phyloP scores from a whole-genome alignment of 2,888 invertebrate species.

The Pasiphila rectangulata region DNA sequence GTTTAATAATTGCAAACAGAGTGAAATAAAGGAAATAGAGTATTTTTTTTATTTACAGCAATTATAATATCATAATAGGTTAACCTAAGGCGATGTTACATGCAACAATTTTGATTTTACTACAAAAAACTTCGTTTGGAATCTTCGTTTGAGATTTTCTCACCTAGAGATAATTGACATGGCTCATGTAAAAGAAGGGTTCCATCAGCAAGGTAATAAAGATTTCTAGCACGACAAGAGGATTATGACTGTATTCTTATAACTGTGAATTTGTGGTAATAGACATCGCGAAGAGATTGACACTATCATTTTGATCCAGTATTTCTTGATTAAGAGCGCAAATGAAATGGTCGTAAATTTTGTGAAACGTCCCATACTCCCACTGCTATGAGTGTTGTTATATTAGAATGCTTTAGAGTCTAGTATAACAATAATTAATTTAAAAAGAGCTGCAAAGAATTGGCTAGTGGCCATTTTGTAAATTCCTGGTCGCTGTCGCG shows the following conservation, averaged over 20 bases:
- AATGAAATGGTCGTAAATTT: slow-evolving; percentile 74
- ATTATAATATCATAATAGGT: no score
- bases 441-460: slow-evolving; percentile 68
- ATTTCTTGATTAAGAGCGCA: slow-evolving; percentile 66
- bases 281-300: slow-evolving; percentile 52
- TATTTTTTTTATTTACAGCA: no score
- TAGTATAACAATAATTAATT: slow-evolving; percentile 79
- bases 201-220: background rate
- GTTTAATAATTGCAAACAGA: no score
- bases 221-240: background rate
- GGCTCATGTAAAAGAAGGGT: no score
- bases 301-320: slow-evolving; percentile 53
- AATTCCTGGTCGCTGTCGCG: slow-evolving; percentile 49
- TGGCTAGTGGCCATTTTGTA: slow-evolving; percentile 69
- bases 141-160: no score
- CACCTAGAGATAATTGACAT: no score
- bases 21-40: no score
- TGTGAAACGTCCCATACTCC: slow-evolving; percentile 48
- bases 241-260: background rate
- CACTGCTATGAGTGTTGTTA: slow-evolving; percentile 64
- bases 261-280: slow-evolving; percentile 24
- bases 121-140: no score
- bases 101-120: no score
- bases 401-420: slow-evolving; percentile 71
- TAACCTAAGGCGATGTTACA: no score